These are phyloP conservation scores for Nicator chloris DNA, from an alignment of 2,113 vertebrate genomes.

Conservation along the genomic window DNA sequence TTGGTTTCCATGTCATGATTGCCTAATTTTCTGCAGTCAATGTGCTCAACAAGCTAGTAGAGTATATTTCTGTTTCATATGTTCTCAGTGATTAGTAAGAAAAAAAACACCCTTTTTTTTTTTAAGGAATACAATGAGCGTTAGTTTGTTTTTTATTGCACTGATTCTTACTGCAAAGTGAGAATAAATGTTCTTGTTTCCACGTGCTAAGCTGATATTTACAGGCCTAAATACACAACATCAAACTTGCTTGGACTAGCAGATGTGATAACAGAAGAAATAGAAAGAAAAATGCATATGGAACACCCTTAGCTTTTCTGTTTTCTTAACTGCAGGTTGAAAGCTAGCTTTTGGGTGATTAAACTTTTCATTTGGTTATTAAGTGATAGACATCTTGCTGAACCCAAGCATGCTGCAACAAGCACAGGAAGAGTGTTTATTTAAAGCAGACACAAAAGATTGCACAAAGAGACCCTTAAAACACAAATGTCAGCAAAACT, in stretches of 20 bases:
- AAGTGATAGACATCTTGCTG: slow-evolving; percentile 63
- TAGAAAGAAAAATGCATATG: slow-evolving; percentile 18
- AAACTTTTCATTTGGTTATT: slow-evolving; percentile 70
- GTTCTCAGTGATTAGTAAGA: neutral
- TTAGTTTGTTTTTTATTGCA: neutral
- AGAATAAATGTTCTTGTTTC: slow-evolving; percentile 31
- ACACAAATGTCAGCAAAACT: slow-evolving; percentile 44
- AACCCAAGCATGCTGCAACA: slow-evolving; percentile 51
- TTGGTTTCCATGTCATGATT: neutral
- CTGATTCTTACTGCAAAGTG: slow-evolving; percentile 5
- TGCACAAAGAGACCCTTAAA: slow-evolving; percentile 40
- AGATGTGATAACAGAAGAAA: slow-evolving; percentile 37
- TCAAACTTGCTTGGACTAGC: slow-evolving; percentile 47
- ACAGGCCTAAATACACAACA: slow-evolving; percentile 1
- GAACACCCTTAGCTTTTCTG: slow-evolving; percentile 48
- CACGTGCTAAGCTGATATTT: slow-evolving; percentile 20
- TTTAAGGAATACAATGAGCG: neutral
- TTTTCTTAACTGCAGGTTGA: slow-evolving; percentile 60
- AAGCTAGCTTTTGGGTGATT: slow-evolving; percentile 68
- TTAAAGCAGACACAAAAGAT: slow-evolving; percentile 42
- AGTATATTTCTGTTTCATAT: neutral
- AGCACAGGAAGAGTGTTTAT: slow-evolving; percentile 37
- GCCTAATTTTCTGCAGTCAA: neutral
- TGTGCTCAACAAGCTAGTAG: neutral
- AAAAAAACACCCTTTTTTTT: neutral